phyloP scores from a whole-genome alignment of 2,113 vertebrate species.

The Macroglossus sobrinus region DNA sequence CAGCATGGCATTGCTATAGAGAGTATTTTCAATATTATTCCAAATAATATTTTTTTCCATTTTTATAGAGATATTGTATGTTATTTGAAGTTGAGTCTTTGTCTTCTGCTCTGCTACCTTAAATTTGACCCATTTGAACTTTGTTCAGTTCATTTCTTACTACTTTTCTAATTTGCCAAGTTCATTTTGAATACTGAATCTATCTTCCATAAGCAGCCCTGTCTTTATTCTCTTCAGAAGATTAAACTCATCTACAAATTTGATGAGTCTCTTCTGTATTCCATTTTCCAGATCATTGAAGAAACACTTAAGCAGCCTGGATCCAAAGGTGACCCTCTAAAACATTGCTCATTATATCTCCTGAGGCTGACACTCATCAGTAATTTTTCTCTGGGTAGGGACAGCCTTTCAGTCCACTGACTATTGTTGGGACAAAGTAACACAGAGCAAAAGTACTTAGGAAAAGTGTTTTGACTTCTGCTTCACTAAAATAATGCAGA shows the following conservation, averaged over 20 bases:
- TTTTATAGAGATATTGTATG: not conserved
- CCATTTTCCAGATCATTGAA: constrained; percentile 68
- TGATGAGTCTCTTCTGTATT: constrained; percentile 55
- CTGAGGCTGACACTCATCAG: not conserved
- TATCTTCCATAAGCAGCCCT: not conserved
- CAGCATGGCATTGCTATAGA: not conserved
- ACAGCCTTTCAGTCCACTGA: not conserved
- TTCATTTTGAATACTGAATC: constrained; percentile 40
- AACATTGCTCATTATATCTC: constrained; percentile 22
- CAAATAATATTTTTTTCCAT: not conserved
- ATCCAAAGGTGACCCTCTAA: constrained; percentile 64
- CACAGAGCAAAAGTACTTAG: not conserved
- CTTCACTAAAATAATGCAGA: constrained; percentile 15
- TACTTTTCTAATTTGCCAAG: constrained; percentile 9
- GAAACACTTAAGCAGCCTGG: constrained; percentile 48
- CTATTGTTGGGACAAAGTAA: not conserved
- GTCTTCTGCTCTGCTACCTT: not conserved
- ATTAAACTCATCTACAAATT: constrained; percentile 55
- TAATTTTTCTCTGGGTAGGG: not conserved
- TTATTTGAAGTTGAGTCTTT: not conserved
- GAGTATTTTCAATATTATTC: not conserved
- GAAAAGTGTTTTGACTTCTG: not conserved
- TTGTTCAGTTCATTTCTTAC: not conserved
- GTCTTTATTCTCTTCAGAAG: constrained; percentile 44
- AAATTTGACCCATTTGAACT: constrained; percentile 24